These are phyloP conservation scores for Lepidurus arcticus DNA, from an alignment of 1,140 invertebrate species.

Conservation along the genomic window DNA sequence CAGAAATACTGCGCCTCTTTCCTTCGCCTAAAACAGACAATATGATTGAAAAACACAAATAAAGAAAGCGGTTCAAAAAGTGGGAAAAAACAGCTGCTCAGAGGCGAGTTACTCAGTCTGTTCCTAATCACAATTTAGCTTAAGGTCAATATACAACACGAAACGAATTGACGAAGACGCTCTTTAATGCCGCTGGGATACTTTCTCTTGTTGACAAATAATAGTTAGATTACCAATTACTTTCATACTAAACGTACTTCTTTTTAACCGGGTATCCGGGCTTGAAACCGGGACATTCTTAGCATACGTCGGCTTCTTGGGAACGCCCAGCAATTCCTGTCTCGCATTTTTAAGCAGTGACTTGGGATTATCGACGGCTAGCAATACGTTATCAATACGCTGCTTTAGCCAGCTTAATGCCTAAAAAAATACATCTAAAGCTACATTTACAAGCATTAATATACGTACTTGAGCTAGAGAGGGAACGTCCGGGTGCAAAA, in stretches of 20 bases:
- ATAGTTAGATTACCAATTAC: neutral
- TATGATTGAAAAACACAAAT: neutral
- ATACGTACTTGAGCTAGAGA: constrained; percentile 75
- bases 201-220: neutral
- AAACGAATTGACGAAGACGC: no score
- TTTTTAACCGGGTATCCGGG: neutral
- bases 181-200: no score
- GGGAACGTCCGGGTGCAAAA: constrained; percentile 81
- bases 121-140: no score
- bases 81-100: no score
- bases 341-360: constrained; percentile 23
- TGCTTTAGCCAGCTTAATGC: constrained; percentile 30
- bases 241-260: neutral
- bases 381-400: constrained; percentile 30
- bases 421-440: constrained; percentile 8
- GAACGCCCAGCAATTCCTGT: neutral
- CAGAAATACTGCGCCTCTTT: constrained; percentile 4
- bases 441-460: constrained; percentile 1
- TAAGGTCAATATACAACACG: no score
- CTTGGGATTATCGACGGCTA: constrained; percentile 25
- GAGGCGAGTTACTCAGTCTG: no score
- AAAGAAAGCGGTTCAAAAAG: neutral
- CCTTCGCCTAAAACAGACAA: neutral
- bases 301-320: neutral
- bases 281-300: neutral